Evolutionary conservation across 1,140 invertebrate species (phyloP).

Genomic region (Planococcus citri): DNA sequence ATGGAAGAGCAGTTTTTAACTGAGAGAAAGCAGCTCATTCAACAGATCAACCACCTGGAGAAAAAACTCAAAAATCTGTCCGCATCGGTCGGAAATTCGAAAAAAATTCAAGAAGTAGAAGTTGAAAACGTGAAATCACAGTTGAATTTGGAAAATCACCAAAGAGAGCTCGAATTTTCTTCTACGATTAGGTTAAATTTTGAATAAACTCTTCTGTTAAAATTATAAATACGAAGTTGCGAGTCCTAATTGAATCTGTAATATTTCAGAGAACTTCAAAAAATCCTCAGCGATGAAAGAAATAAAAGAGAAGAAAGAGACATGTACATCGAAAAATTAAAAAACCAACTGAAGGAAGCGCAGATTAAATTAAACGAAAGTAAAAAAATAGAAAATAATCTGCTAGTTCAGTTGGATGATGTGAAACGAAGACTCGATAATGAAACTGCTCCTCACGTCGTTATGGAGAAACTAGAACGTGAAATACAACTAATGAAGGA

Average conservation of each 20-base stretch:
- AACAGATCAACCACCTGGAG: slow-evolving; percentile 38
- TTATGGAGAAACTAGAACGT: slow-evolving; percentile 51
- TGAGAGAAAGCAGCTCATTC: slow-evolving; percentile 49
- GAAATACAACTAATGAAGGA: slow-evolving; percentile 51
- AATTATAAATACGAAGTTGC: background rate
- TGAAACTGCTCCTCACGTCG: slow-evolving; percentile 41
- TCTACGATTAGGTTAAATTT: background rate
- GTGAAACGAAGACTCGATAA: slow-evolving; percentile 44
- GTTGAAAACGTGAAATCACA: slow-evolving; percentile 23
- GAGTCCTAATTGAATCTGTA: too few species aligned
- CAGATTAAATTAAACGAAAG: background rate
- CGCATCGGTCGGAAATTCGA: slow-evolving; percentile 21
- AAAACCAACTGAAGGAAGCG: slow-evolving; percentile 31
- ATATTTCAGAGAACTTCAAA: slow-evolving; percentile 46
- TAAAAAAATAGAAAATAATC: background rate
- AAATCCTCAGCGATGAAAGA: slow-evolving; percentile 46
- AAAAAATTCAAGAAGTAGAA: slow-evolving; percentile 24
- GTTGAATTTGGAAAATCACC: slow-evolving; percentile 22
- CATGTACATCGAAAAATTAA: slow-evolving; percentile 38
- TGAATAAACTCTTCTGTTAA: background rate
- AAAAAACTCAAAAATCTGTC: slow-evolving; percentile 44
- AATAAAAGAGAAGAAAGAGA: slow-evolving; percentile 47
- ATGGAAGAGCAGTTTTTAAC: slow-evolving; percentile 70
- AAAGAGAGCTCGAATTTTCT: slow-evolving; percentile 23
- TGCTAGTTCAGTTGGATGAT: background rate